phyloP scores from a whole-genome alignment of 2,113 vertebrate genomes.

The Muntiacus muntjak region DNA sequence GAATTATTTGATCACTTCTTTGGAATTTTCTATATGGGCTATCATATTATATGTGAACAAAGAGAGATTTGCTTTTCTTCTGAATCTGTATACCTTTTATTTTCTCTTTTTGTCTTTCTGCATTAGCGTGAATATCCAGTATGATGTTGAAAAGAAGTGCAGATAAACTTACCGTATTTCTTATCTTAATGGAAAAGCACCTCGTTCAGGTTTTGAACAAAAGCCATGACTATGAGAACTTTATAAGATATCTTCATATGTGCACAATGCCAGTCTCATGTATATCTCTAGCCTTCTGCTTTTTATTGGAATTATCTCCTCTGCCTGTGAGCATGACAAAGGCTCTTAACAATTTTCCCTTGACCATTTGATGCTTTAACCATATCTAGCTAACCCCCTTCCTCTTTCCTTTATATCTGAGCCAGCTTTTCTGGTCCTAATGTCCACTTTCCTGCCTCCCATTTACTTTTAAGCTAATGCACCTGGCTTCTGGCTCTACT shows the following conservation, averaged over 20 bases:
- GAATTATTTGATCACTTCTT: background rate
- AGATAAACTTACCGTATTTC: background rate
- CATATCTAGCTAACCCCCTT: background rate
- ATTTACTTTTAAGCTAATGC: background rate
- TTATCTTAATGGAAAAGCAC: background rate
- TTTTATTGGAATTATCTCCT: background rate
- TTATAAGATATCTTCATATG: background rate
- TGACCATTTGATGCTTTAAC: background rate
- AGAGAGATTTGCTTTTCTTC: background rate
- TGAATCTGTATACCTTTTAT: background rate
- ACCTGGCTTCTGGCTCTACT: background rate
- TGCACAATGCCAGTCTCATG: background rate
- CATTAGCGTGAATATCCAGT: background rate
- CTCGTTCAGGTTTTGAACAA: background rate
- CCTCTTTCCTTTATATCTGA: background rate
- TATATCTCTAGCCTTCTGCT: background rate
- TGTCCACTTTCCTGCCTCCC: background rate
- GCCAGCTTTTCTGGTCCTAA: background rate
- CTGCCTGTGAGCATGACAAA: background rate
- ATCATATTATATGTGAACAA: background rate
- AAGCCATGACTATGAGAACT: background rate
- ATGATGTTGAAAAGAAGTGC: background rate
- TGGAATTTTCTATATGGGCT: background rate
- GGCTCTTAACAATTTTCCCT: background rate
- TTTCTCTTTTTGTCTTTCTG: background rate